Evolutionary conservation across 2,888 invertebrate genomes (phyloP).

Genomic region (Coronaproctus castanopsis): DNA sequence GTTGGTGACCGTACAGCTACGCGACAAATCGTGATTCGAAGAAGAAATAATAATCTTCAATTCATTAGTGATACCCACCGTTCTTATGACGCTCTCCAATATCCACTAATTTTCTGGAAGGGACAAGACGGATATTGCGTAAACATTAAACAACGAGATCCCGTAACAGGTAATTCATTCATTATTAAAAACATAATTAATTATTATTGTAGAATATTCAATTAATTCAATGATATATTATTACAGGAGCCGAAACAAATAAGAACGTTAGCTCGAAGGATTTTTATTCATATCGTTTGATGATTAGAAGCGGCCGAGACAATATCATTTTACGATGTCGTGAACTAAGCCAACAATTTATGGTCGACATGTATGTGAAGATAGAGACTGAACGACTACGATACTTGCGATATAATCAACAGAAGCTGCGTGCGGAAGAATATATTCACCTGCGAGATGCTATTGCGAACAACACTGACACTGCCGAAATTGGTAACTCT

Average conservation of each 20-base stretch:
- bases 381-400: conserved; percentile 24
- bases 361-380: conserved; percentile 25
- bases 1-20: too few species aligned
- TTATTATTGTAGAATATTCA: too few species aligned
- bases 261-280: conserved; percentile 20
- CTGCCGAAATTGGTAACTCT: conserved; percentile 19
- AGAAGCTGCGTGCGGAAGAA: conserved; percentile 20
- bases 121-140: too few species aligned
- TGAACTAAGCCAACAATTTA: conserved; percentile 23
- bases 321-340: conserved; percentile 20
- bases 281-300: conserved; percentile 21
- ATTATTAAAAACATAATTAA: too few species aligned
- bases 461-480: conserved; percentile 18
- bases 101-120: too few species aligned
- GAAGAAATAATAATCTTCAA: too few species aligned
- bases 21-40: too few species aligned
- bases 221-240: neutral
- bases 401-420: conserved; percentile 23
- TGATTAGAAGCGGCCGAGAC: conserved; percentile 17
- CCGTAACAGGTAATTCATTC: too few species aligned
- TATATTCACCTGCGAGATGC: conserved; percentile 23
- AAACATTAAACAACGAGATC: too few species aligned
- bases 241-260: conserved; percentile 9
- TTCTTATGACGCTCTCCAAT: too few species aligned
- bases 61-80: too few species aligned